Evolutionary conservation across 2,113 vertebrate species (phyloP).

Genomic region (Suncus etruscus): DNA sequence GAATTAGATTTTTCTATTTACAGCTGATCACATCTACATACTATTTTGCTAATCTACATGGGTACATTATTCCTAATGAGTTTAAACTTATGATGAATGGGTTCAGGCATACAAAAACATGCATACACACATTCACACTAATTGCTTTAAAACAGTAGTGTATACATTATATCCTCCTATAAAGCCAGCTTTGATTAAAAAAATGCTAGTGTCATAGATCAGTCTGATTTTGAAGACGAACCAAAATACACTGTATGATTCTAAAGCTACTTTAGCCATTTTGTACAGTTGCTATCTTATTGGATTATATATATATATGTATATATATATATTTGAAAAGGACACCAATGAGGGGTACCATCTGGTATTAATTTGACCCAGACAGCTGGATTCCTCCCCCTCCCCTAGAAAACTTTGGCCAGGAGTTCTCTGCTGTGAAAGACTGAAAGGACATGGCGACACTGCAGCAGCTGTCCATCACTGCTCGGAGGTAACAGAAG

Average conservation of each 20-base stretch:
- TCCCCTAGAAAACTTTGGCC: slow-evolving; percentile 77
- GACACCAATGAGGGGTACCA: slow-evolving; percentile 76
- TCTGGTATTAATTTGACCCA: slow-evolving; percentile 66
- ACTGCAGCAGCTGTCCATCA: slow-evolving; percentile 68
- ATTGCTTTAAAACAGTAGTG: slow-evolving; percentile 89
- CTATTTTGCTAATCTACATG: slow-evolving; percentile 86
- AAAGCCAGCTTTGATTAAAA: slow-evolving; percentile 86
- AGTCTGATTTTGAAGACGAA: slow-evolving; percentile 82
- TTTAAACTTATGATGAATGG: slow-evolving; percentile 85
- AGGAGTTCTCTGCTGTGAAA: slow-evolving; percentile 72
- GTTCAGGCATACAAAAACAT: slow-evolving; percentile 85
- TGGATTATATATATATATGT: slow-evolving; percentile 68
- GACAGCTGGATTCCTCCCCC: slow-evolving; percentile 67
- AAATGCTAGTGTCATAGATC: slow-evolving; percentile 84
- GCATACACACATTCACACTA: slow-evolving; percentile 72
- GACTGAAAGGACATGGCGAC: slow-evolving; percentile 62
- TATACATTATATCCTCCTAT: slow-evolving; percentile 88
- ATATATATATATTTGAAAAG: slow-evolving; percentile 61
- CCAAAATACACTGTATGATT: slow-evolving; percentile 78
- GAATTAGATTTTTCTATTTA: slow-evolving; percentile 91
- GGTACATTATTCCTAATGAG: slow-evolving; percentile 87
- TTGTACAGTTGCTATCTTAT: slow-evolving; percentile 82
- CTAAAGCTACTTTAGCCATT: slow-evolving; percentile 81
- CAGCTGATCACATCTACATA: slow-evolving; percentile 90
- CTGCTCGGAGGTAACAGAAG: slow-evolving; percentile 69